A percentile compares a stretch with the other conserved stretches of the same genome.
Evolutionary conservation across 2,113 vertebrate genomes (phyloP).

Genomic region (Irena cyanogastra): DNA sequence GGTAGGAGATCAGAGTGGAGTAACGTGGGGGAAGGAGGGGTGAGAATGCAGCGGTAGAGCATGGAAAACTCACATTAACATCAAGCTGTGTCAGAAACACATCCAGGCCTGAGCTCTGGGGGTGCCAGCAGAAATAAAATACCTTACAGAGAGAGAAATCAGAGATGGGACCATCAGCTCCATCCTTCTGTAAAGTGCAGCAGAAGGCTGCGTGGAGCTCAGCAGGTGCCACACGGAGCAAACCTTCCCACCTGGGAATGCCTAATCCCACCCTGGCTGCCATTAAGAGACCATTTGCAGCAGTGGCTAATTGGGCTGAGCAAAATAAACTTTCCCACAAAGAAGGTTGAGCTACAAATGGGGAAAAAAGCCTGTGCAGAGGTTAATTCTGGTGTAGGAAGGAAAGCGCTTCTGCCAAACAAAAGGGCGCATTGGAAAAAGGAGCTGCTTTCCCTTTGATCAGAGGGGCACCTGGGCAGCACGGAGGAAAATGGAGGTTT

Average conservation of each 20-base stretch:
- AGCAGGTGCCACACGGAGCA: neutral
- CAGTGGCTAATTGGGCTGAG: neutral
- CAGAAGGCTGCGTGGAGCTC: neutral
- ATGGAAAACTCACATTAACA: neutral
- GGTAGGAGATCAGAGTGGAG: neutral
- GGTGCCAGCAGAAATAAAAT: constrained; percentile 35
- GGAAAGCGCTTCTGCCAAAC: neutral
- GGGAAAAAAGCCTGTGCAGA: neutral
- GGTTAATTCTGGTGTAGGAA: neutral
- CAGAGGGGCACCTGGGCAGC: neutral
- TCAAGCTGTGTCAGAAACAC: neutral
- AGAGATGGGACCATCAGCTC: neutral
- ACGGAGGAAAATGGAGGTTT: neutral
- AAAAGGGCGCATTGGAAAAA: neutral
- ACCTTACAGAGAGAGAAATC: neutral
- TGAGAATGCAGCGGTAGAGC: neutral
- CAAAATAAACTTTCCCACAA: constrained; percentile 28
- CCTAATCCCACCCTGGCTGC: constrained; percentile 36
- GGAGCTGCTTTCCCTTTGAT: neutral
- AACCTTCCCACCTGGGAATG: neutral
- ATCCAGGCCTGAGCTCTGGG: neutral
- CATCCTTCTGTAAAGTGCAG: neutral
- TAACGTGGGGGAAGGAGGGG: neutral
- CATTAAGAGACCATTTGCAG: neutral
- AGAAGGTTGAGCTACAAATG: neutral